Evolutionary conservation across 2,888 invertebrate species (phyloP).

Genomic region (Thymelicus acteon): DNA sequence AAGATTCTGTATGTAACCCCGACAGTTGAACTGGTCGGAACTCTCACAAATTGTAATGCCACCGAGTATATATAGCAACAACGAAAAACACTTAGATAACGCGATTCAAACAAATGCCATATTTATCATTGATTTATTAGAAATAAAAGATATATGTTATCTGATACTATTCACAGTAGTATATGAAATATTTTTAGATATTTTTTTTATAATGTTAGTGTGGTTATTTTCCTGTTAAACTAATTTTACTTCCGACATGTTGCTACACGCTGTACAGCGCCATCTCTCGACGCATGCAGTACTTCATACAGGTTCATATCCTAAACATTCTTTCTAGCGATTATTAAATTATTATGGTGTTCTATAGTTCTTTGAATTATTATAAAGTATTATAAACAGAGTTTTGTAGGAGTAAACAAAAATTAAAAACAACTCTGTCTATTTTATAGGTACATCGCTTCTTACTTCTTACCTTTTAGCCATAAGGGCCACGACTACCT

Average conservation of each 20-base stretch:
- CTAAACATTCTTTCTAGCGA: background rate
- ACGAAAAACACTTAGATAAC: conserved; percentile 53
- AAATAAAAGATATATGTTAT: background rate
- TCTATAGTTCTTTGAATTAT: too few species aligned
- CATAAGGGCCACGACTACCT: conserved; percentile 15
- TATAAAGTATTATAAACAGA: background rate
- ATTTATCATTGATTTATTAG: background rate
- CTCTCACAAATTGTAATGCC: conserved; percentile 42
- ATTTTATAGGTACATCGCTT: conserved; percentile 45
- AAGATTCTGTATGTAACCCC: conserved; percentile 75
- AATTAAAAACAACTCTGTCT: conserved; percentile 46
- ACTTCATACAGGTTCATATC: conserved; percentile 3
- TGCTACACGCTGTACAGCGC: conserved; percentile 45
- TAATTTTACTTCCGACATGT: background rate
- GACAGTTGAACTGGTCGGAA: conserved; percentile 78
- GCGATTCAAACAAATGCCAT: conserved; percentile 53
- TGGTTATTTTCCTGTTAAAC: background rate
- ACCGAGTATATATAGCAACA: conserved; percentile 42
- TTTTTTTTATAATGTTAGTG: background rate
- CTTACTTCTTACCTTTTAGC: conserved; percentile 48
- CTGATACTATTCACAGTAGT: background rate
- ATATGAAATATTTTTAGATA: background rate
- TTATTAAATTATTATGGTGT: background rate
- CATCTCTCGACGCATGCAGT: conserved; percentile 53
- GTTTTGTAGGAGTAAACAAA: conserved; percentile 24